Evolutionary conservation across 2,888 invertebrate species (phyloP).

Genomic region (Prenolepis imparis): DNA sequence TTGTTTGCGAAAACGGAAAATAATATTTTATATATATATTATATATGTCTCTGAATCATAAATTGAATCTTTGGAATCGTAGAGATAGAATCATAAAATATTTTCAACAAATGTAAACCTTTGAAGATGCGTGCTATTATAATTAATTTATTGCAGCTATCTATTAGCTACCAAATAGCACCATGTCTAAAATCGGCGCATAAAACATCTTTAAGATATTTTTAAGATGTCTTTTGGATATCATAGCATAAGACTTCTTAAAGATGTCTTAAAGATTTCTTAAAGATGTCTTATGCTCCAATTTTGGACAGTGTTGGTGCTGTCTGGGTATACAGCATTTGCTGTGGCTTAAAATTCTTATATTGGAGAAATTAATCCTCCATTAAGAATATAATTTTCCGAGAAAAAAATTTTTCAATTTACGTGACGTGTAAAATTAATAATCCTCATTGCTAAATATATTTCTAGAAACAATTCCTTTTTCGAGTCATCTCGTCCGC

Average conservation of each 20-base stretch:
- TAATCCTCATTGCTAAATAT: neutral
- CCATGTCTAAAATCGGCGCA: no score
- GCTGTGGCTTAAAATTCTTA: no score
- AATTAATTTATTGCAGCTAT: neutral
- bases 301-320: no score
- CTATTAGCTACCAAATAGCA: no score
- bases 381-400: neutral
- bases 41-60: neutral
- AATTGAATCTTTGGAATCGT: neutral
- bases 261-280: no score
- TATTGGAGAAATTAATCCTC: neutral
- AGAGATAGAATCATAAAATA: neutral
- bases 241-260: no score
- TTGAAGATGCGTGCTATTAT: neutral
- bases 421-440: neutral
- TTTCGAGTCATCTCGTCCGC: conserved; percentile 2
- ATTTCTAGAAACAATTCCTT: neutral
- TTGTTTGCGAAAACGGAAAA: neutral
- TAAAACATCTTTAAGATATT: no score
- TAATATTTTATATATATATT: neutral
- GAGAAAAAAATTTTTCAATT: neutral
- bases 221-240: no score
- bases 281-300: no score
- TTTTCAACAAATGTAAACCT: neutral
- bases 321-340: no score